phyloP scores from a whole-genome alignment of 2,113 vertebrate genomes.

The Colossoma macropomum region DNA sequence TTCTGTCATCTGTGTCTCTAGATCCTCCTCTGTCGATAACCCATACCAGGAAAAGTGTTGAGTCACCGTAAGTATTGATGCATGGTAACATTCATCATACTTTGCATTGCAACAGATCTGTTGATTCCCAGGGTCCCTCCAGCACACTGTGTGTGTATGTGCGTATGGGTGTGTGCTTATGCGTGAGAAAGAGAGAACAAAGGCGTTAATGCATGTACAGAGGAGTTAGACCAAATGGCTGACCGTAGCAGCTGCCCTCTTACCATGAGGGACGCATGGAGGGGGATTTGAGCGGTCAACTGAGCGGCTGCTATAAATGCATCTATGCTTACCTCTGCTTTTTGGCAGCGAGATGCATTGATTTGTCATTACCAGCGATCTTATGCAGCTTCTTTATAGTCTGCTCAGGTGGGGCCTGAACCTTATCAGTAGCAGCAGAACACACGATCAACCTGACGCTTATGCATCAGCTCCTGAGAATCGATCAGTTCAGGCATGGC shows the following conservation, averaged over 20 bases:
- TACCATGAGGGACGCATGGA: slow-evolving; percentile 43
- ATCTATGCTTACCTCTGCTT: slow-evolving; percentile 51
- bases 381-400: slow-evolving; percentile 43
- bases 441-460: slow-evolving; percentile 34
- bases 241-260: slow-evolving; percentile 32
- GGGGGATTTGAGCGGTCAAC: slow-evolving; percentile 42
- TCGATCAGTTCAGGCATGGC: slow-evolving; percentile 46
- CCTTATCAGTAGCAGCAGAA: slow-evolving; percentile 29
- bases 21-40: slow-evolving; percentile 99
- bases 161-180: slow-evolving; percentile 4
- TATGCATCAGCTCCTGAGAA: slow-evolving; percentile 41
- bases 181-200: slow-evolving; percentile 7
- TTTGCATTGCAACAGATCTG: slow-evolving; percentile 41
- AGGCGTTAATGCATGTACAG: slow-evolving; percentile 37
- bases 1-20: slow-evolving; percentile 73
- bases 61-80: slow-evolving; percentile 94
- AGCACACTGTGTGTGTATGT: slow-evolving; percentile 26
- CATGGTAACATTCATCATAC: slow-evolving; percentile 48
- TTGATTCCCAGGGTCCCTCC: slow-evolving; percentile 8
- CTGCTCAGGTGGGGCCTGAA: slow-evolving; percentile 35
- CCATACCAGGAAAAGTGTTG: slow-evolving; percentile 98
- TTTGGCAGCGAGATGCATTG: slow-evolving; percentile 51
- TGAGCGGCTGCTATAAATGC: slow-evolving; percentile 40
- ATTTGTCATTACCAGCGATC: slow-evolving; percentile 44
- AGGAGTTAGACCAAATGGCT: slow-evolving; percentile 29